phyloP scores from a whole-genome alignment of 1,140 invertebrate genomes.

The Drosophila busckii region DNA sequence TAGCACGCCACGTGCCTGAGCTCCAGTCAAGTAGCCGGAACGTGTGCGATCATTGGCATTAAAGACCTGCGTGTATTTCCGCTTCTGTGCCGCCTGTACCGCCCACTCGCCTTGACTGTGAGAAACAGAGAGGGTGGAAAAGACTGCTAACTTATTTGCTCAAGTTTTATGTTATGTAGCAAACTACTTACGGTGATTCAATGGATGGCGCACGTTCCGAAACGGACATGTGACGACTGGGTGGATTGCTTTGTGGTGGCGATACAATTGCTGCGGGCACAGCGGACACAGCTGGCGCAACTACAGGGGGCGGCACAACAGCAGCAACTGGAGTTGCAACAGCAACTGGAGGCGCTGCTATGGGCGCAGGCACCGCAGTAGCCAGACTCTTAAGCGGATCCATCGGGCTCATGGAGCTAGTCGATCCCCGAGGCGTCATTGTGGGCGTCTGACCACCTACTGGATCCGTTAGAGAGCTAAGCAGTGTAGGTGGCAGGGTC shows the following conservation, averaged over 20 bases:
- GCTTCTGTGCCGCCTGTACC: conserved; percentile 92
- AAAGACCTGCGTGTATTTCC: conserved; percentile 97
- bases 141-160: neutral
- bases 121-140: neutral
- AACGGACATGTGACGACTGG: conserved; percentile 77
- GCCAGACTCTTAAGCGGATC: conserved; percentile 61
- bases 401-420: conserved; percentile 67
- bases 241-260: conserved; percentile 75
- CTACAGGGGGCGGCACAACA: conserved; percentile 23
- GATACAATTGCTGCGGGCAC: conserved; percentile 44
- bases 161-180: neutral
- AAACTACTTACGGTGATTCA: conserved; percentile 80
- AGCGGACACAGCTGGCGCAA: conserved; percentile 31
- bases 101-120: conserved; percentile 86
- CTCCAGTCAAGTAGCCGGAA: conserved; percentile 92
- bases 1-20: conserved; percentile 95
- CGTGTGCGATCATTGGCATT: conserved; percentile 94
- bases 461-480: conserved; percentile 83
- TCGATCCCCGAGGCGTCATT: conserved; percentile 66
- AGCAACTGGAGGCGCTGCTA: conserved; percentile 9
- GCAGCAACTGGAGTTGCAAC: conserved; percentile 31
- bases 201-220: conserved; percentile 78
- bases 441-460: conserved; percentile 62
- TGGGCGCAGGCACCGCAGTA: conserved; percentile 18
- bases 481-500: conserved; percentile 87